Conservation (phyloP, 2,888 invertebrate species). For the Agriotes lineatus region DNA sequence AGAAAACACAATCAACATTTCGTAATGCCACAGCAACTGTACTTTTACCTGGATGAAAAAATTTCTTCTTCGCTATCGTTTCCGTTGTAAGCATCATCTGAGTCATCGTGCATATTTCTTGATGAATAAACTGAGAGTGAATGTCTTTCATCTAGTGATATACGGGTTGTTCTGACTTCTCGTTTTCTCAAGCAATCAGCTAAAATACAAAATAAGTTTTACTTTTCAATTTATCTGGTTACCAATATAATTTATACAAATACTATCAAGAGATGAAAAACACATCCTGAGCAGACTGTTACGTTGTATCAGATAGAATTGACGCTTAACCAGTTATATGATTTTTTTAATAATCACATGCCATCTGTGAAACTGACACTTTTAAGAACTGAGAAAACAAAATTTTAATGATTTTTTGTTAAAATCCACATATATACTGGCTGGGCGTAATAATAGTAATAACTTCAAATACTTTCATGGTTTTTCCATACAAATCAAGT, state of each 20-base stretch:
- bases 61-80: constrained; percentile 60
- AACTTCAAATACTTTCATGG: no score
- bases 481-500: no score
- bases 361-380: no score
- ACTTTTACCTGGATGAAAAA: constrained; percentile 50
- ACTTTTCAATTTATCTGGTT: background rate
- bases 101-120: constrained; percentile 60
- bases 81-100: constrained; percentile 56
- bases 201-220: constrained; percentile 38
- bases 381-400: no score
- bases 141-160: constrained; percentile 52
- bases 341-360: no score
- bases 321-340: no score
- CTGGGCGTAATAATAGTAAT: no score
- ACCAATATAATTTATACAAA: background rate
- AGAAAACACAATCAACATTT: background rate
- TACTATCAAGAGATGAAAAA: no score
- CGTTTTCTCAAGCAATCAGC: constrained; percentile 52
- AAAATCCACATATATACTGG: no score
- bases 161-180: constrained; percentile 48
- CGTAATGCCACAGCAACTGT: background rate
- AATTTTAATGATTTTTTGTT: no score
- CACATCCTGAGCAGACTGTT: no score
- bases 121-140: constrained; percentile 57
- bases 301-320: no score